These are phyloP conservation scores for Erythrocercus mccallii DNA, from an alignment of 2,113 vertebrate genomes.

Conservation along the genomic window DNA sequence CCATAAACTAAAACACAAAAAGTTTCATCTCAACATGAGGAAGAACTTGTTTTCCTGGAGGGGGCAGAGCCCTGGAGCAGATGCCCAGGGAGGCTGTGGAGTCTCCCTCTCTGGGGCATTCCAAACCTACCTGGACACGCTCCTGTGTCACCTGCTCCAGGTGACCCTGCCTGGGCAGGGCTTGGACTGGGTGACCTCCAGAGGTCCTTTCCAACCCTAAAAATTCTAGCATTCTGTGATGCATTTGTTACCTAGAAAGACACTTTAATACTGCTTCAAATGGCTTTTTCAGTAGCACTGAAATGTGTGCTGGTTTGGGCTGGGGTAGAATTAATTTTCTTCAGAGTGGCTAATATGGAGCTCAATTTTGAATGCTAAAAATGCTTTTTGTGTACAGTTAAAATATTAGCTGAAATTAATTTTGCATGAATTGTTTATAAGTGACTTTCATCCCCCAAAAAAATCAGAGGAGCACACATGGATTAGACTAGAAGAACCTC, in stretches of 20 bases:
- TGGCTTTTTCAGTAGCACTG: neutral
- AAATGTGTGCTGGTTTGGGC: neutral
- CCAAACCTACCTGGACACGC: neutral
- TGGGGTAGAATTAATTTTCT: neutral
- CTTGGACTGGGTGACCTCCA: neutral
- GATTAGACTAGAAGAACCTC: neutral
- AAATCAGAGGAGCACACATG: neutral
- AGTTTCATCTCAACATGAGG: neutral
- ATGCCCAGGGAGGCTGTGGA: neutral
- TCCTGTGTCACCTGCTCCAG: neutral
- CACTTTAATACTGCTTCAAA: neutral
- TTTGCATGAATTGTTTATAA: neutral
- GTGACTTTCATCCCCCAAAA: neutral
- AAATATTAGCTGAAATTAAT: neutral
- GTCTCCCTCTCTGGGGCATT: neutral
- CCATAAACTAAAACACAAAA: neutral
- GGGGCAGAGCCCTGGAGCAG: neutral
- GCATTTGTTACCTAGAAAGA: neutral
- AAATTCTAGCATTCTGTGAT: neutral
- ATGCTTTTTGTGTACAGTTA: neutral
- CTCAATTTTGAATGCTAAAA: neutral
- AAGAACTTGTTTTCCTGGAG: neutral
- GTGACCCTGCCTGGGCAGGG: neutral
- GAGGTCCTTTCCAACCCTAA: neutral
- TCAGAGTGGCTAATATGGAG: neutral